Conservation (phyloP, 2,797 vertebrate species). For the Amblyraja radiata region DNA sequence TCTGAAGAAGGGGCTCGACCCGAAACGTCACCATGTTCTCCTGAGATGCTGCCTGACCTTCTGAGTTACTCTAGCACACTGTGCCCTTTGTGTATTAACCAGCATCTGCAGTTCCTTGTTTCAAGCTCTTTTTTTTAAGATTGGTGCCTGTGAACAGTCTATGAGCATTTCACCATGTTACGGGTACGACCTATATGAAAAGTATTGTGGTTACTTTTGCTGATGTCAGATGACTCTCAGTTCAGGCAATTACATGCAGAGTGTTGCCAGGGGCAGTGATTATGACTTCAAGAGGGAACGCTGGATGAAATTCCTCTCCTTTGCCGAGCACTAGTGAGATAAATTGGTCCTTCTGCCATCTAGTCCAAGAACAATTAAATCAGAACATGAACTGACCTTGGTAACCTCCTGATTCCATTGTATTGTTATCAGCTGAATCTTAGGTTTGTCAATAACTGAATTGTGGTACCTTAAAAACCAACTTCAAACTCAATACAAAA, state of each 20-base stretch:
- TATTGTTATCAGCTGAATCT: neutral
- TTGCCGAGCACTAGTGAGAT: neutral
- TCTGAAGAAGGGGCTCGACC: too few species aligned
- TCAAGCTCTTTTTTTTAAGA: too few species aligned
- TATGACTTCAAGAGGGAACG: neutral
- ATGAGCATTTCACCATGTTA: neutral
- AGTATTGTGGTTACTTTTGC: neutral
- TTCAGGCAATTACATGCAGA: too few species aligned
- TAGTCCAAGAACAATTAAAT: neutral
- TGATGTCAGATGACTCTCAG: too few species aligned
- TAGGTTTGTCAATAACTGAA: neutral
- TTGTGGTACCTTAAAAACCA: neutral
- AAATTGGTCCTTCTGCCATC: neutral
- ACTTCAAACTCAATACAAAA: constrained; percentile 3
- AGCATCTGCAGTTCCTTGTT: too few species aligned
- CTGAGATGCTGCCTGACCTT: too few species aligned
- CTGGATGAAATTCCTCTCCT: neutral
- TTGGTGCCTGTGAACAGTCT: neutral
- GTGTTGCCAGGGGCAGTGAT: neutral
- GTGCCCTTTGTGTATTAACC: too few species aligned
- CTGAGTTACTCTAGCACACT: too few species aligned
- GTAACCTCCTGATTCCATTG: neutral
- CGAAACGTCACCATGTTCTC: too few species aligned
- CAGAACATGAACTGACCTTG: neutral
- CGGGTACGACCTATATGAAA: too few species aligned